Evolutionary conservation across 2,113 vertebrate genomes (phyloP).

Genomic region (Polypterus senegalus): DNA sequence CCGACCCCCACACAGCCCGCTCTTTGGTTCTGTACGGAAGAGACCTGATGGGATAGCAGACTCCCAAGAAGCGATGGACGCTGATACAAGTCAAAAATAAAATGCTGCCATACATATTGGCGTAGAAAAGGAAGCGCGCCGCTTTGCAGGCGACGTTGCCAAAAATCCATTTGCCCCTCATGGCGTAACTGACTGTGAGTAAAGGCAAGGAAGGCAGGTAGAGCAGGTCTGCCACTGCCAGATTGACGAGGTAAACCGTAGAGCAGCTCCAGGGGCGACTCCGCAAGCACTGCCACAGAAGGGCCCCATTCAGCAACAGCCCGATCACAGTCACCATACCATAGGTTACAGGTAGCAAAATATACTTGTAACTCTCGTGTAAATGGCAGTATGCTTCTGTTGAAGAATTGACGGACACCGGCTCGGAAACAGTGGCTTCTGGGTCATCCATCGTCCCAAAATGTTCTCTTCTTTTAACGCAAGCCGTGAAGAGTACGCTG

Average conservation of each 20-base stretch:
- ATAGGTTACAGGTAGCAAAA: constrained; percentile 36
- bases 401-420: neutral
- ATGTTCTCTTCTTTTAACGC: too few species aligned
- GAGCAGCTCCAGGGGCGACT: constrained; percentile 29
- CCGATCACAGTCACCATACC: constrained; percentile 33
- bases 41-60: constrained; percentile 33
- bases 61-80: constrained; percentile 31
- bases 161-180: constrained; percentile 34
- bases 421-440: too few species aligned
- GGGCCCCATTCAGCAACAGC: constrained; percentile 27
- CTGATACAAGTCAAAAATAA: constrained; percentile 43
- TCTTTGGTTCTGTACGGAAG: constrained; percentile 23
- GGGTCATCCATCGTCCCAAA: too few species aligned
- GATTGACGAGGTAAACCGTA: constrained; percentile 36
- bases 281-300: constrained; percentile 28
- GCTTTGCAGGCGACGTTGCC: constrained; percentile 32
- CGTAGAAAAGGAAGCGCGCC: constrained; percentile 34
- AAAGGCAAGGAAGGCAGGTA: constrained; percentile 38
- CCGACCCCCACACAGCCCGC: constrained; percentile 8
- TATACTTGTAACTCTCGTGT: constrained; percentile 26
- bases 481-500: too few species aligned
- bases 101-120: constrained; percentile 39
- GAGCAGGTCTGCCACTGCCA: constrained; percentile 35
- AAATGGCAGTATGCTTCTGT: constrained; percentile 24
- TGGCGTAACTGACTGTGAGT: constrained; percentile 30